Conservation (phyloP, 2,797 vertebrate genomes). For the Leuciscus waleckii region DNA sequence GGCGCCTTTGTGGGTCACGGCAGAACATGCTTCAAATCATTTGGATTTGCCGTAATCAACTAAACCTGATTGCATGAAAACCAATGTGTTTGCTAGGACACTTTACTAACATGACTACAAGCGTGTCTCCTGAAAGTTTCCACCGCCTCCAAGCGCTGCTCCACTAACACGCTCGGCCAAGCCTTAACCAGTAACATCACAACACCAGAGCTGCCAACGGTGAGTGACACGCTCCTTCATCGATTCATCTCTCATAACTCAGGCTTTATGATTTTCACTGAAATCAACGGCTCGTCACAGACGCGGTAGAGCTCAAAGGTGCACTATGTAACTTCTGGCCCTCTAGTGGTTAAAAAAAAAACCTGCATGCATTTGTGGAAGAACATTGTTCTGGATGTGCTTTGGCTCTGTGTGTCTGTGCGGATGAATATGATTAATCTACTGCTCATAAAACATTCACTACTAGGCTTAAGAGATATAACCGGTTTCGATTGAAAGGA, state of each 20-base stretch:
- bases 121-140: constrained; percentile 10
- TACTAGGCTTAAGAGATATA: neutral
- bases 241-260: neutral
- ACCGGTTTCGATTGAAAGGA: neutral
- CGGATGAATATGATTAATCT: neutral
- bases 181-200: constrained; percentile 50
- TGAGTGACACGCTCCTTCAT: constrained; percentile 59
- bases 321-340: neutral
- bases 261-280: neutral
- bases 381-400: neutral
- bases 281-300: neutral
- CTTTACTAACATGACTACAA: constrained; percentile 20
- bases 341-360: neutral
- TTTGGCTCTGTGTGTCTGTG: neutral
- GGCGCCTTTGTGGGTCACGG: neutral
- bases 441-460: neutral
- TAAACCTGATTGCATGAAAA: constrained; percentile 9
- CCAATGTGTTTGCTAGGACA: neutral
- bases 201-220: constrained; percentile 52
- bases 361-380: neutral
- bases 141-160: constrained; percentile 62
- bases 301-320: neutral
- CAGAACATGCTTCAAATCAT: neutral
- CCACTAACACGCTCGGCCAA: constrained; percentile 52
- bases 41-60: neutral